Evolutionary conservation across 1,140 invertebrate species (phyloP), one percentile per base, ranked within the genome.

Genomic region (Brachionus sp.): DNA sequence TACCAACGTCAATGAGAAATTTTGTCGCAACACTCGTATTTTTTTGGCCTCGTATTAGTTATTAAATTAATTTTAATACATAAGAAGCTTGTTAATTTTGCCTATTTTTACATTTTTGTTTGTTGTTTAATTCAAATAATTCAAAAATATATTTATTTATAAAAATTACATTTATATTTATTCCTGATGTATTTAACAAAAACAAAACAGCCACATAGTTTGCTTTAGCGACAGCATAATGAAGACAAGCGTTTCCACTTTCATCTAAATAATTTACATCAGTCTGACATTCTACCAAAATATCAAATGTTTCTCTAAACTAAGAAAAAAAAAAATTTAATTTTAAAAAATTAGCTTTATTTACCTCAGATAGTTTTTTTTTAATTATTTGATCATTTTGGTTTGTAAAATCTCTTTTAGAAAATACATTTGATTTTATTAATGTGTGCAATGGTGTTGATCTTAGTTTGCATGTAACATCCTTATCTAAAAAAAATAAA

Each of bases 161-260:
- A n/a, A 50, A 33, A 33, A 29, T 78, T 78, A 78, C 77, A 80
- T 23, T 80, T 80, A 66, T 42, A 44, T 62, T 80, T 35, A 80
- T 80, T 29, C 50, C 62, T 12, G 29, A 4, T 5, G 39, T 19
- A 39, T 57, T 42, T 5, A 80, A 4, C 16, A 80, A 9, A 29
- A 42, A 12, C 12, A 25, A 23, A 23, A 66, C 46, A 35, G 77
- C 77, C 9, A 33, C 33, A 57, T 35, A 62, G 23, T 80, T 80
- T 25, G 25, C 33, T 39, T 66, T 57, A 5, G 23, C 9, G 3
- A 66, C 77, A 16, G 77, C 77, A 57, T 62, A 80, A 80, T 80
- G 77, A 25, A 80, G 37, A 57, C 50, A 57, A 7, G 77, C 19
- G 25, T 19, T 39, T 39, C 37, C 77, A 66, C 25, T 57, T 25